Evolutionary conservation across 2,797 vertebrate genomes (phyloP), one percentile per base, ranked within the genome.

Genomic region (Xiphorhynchus erythropygius): DNA sequence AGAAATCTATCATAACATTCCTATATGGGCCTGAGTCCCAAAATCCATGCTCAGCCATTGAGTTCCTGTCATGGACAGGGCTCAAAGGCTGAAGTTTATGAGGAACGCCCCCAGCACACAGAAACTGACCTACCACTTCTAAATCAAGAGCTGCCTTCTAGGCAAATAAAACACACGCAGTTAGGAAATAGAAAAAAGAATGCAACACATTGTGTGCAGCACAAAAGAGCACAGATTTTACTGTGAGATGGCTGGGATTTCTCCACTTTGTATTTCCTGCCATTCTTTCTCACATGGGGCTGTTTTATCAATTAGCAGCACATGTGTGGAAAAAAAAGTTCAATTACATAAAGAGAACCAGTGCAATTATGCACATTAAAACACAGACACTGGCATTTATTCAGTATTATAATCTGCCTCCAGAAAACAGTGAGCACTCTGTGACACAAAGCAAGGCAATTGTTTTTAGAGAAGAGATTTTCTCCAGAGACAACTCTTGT

Each of bases 261-360:
- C 73, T 93, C 42, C 50, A 22, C 30, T 85, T 70, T 50, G 3
- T 71, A 32, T 83, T 96, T 96, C 84, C 89, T 89, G 67, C n/a
- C 16, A 19, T 92, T 85, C 74, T 94, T 92, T 33, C 41, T 83
- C 73, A 87, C 27, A 41, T 41, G 62, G 42, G 70, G 13, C 41
- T 95, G 39, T 87, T 92, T 75, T 71, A 89, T 86, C 82, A 84
- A 88, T 94, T 85, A 95, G 35, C 27, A 87, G 52, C 70, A 91
- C 50, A 93, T 53, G 39, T 78, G 76, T 91, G 70, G 44, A 82
- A 92, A 59, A 56, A 68, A 64, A 71, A 21, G 12, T 52, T 83
- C 53, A 22, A 6, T 64, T 84, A 83, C 74, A 64, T 68, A 71
- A 56, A 56, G 11, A 74, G 32, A 90, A 60, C 25, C 10, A 88